Percentiles rank a stretch among this genome's conserved stretches.
phyloP scores from a whole-genome alignment of 2,888 invertebrate genomes.

The Tineola bisselliella region DNA sequence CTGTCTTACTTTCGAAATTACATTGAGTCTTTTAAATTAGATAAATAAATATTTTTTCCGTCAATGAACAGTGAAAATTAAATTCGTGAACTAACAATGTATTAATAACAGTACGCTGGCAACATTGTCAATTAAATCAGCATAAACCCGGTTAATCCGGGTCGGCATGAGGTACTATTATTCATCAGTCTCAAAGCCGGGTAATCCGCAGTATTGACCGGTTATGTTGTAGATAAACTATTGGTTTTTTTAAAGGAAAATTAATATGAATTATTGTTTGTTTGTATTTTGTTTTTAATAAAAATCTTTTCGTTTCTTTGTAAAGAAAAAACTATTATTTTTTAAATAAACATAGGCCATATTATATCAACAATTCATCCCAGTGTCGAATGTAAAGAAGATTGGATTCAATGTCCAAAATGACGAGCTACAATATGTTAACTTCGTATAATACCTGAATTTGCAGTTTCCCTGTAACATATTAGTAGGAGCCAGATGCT shows the following conservation, averaged over 20 bases:
- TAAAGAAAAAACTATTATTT: too few species aligned
- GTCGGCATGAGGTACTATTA: neutral
- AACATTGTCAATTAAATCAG: conserved; percentile 1
- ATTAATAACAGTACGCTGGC: neutral
- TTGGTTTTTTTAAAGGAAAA: too few species aligned
- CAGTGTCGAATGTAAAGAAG: too few species aligned
- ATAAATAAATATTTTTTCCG: neutral
- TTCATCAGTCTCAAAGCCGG: conserved; percentile 8
- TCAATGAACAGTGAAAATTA: neutral
- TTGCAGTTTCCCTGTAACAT: neutral
- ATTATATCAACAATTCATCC: too few species aligned
- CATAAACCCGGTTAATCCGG: neutral
- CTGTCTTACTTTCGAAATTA: too few species aligned
- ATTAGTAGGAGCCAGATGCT: neutral
- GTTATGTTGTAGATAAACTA: neutral
- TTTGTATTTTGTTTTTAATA: too few species aligned
- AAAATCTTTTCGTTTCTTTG: too few species aligned
- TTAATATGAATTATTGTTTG: too few species aligned
- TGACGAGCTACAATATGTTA: too few species aligned
- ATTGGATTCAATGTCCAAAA: too few species aligned
- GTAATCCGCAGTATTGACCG: conserved; percentile 6
- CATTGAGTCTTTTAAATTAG: neutral
- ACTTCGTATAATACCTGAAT: neutral
- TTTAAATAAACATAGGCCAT: too few species aligned
- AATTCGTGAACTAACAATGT: neutral